Evolutionary conservation across 2,113 vertebrate genomes (phyloP).

Genomic region (Bufo gargarizans): DNA sequence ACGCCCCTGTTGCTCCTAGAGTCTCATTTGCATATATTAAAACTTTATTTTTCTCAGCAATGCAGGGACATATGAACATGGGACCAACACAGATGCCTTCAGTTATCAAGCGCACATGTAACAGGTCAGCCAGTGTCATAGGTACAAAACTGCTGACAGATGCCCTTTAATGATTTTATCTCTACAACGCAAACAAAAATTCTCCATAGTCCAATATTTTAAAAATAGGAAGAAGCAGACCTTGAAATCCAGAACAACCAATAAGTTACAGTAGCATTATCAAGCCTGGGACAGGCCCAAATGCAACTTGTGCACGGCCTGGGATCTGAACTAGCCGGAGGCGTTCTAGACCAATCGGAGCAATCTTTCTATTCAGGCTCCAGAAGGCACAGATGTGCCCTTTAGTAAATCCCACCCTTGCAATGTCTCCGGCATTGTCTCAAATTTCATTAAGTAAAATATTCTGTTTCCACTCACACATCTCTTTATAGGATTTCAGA

Average conservation of each 20-base stretch:
- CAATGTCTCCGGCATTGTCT: slow-evolving; percentile 36
- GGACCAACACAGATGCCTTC: too few species aligned
- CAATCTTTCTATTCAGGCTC: slow-evolving; percentile 16
- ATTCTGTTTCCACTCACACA: slow-evolving; percentile 44
- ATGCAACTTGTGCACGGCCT: neutral
- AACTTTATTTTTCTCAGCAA: too few species aligned
- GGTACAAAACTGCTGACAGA: too few species aligned
- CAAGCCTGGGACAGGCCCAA: neutral
- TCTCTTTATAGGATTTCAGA: slow-evolving; percentile 44
- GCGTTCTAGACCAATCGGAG: neutral
- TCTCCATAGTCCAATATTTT: too few species aligned
- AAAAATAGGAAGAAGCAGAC: neutral
- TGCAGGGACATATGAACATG: too few species aligned
- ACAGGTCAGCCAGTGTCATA: too few species aligned
- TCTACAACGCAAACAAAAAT: neutral
- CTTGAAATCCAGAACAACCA: neutral
- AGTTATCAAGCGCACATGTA: too few species aligned
- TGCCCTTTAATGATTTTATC: too few species aligned
- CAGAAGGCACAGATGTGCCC: slow-evolving; percentile 31
- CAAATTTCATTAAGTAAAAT: slow-evolving; percentile 44
- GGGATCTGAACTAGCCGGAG: neutral
- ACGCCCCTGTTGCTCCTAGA: too few species aligned
- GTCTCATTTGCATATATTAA: too few species aligned
- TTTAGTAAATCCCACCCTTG: slow-evolving; percentile 7
- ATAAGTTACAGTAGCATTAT: neutral